A percentile compares a stretch with the other conserved stretches of the same genome.
Evolutionary conservation across 1,140 invertebrate genomes (phyloP).

Genomic region (Atta texana): DNA sequence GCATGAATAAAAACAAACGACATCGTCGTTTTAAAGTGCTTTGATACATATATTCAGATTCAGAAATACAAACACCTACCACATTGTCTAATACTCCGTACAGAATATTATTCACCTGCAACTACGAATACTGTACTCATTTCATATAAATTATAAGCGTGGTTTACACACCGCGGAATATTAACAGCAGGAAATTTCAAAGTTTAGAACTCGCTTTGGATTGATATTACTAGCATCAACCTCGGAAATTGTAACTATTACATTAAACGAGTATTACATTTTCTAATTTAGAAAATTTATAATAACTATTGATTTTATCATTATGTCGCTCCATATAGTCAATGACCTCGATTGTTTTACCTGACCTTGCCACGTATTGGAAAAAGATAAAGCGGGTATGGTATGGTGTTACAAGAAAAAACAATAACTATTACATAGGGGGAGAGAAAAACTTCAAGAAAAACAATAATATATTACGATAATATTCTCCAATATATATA

Average conservation of each 20-base stretch:
- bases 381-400: constrained; percentile 42
- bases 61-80: not conserved
- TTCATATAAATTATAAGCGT: constrained; percentile 48
- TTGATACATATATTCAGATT: not conserved
- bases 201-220: constrained; percentile 13
- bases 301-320: constrained; percentile 56
- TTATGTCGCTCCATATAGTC: constrained; percentile 41
- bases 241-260: not conserved
- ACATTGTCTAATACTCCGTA: not conserved
- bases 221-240: constrained; percentile 23
- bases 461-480: not conserved
- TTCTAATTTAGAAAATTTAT: constrained; percentile 34
- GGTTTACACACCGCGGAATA: not conserved
- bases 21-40: constrained; percentile 33
- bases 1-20: constrained; percentile 41
- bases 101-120: constrained; percentile 15
- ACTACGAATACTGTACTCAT: not conserved
- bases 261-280: constrained; percentile 10
- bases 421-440: not conserved
- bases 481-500: not conserved
- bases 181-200: constrained; percentile 44
- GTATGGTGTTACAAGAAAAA: not conserved
- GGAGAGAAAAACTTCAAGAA: not conserved
- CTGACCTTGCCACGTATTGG: constrained; percentile 41
- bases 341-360: constrained; percentile 33